Percentiles rank a stretch among this genome's conserved stretches.
Conservation (phyloP, 2,113 vertebrate species). For the Chamaetylas fuelleborni region DNA sequence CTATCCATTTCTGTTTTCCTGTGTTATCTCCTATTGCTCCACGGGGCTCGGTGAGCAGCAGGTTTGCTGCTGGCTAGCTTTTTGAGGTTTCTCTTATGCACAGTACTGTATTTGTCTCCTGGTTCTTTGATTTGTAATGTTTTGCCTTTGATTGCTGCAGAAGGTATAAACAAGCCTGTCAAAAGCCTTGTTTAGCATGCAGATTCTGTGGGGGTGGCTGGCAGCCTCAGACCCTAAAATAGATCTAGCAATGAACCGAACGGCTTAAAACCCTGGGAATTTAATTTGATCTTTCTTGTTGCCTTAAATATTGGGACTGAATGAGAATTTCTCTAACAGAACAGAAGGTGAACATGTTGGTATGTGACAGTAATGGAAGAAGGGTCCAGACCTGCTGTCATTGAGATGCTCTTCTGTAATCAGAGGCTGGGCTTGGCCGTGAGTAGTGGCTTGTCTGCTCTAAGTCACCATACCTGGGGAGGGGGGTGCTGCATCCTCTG, state of each 20-base stretch:
- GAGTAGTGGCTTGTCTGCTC: neutral
- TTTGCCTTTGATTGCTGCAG: constrained; percentile 52
- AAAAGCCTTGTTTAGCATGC: neutral
- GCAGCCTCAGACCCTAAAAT: constrained; percentile 56
- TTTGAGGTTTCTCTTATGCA: constrained; percentile 4
- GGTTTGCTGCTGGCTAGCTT: constrained; percentile 40
- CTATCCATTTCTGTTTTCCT: neutral
- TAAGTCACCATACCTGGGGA: neutral
- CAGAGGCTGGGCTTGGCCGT: neutral
- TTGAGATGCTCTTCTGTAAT: constrained; percentile 9
- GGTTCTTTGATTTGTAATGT: constrained; percentile 48
- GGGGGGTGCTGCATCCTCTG: neutral
- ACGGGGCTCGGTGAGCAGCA: neutral
- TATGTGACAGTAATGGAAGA: constrained; percentile 35
- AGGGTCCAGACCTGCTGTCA: constrained; percentile 44
- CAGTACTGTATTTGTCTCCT: constrained; percentile 24
- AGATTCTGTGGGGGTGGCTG: constrained; percentile 60
- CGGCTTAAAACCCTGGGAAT: neutral
- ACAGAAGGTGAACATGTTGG: constrained; percentile 57
- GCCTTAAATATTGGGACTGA: constrained; percentile 55
- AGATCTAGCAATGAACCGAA: constrained; percentile 45
- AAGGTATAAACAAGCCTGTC: constrained; percentile 61
- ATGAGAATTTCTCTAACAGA: constrained; percentile 42
- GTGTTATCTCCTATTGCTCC: neutral
- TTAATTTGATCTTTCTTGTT: constrained; percentile 46